phyloP scores from a whole-genome alignment of 2,113 vertebrate species.

The Tor tambroides region DNA sequence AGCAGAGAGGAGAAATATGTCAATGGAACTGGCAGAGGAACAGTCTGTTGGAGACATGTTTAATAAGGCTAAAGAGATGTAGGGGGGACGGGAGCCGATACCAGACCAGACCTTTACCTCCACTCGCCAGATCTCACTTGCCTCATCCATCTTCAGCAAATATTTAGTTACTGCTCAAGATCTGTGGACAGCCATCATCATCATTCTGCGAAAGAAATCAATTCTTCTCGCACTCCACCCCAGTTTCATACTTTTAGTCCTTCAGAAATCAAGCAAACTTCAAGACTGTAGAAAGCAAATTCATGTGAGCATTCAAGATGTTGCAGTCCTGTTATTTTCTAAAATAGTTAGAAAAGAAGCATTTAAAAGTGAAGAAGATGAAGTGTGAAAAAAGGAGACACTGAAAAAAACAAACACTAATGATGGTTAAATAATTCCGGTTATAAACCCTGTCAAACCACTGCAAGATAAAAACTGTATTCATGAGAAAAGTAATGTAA shows the following conservation, averaged over 20 bases:
- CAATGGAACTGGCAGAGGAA: constrained; percentile 47
- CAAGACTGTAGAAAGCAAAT: background rate
- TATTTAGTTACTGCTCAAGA: background rate
- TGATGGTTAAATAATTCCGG: background rate
- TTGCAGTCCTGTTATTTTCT: background rate
- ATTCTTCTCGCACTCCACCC: background rate
- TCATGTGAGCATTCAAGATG: too few species aligned
- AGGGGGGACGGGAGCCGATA: background rate
- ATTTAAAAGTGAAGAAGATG: too few species aligned
- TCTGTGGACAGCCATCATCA: background rate
- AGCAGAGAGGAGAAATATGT: constrained; percentile 28
- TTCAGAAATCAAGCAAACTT: background rate
- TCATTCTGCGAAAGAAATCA: background rate
- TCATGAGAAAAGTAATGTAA: constrained; percentile 47
- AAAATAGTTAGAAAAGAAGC: too few species aligned
- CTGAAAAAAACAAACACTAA: background rate
- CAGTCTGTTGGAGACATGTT: constrained; percentile 55
- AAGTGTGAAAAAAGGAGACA: too few species aligned
- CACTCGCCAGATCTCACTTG: background rate
- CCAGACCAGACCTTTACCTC: constrained; percentile 24
- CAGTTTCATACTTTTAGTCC: background rate
- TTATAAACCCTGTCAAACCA: background rate
- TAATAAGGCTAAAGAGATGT: constrained; percentile 66
- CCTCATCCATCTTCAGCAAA: constrained; percentile 13
- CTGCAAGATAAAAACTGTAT: background rate